Base-by-base conservation (phyloP, 2,113 vertebrate species). In the Calyptomena viridis region DNA sequence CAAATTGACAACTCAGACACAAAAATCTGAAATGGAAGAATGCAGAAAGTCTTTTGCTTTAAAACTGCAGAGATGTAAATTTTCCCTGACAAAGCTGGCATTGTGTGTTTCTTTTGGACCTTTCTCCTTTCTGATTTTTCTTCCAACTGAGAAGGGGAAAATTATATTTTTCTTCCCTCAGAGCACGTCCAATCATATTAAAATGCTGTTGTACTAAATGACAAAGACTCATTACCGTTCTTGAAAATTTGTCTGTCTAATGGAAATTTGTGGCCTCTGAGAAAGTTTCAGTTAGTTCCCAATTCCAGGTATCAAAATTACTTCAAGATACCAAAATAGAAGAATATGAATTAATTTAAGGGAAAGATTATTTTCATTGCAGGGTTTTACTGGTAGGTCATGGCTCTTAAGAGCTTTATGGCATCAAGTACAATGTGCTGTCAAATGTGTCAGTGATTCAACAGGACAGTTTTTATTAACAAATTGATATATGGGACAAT, bases 131-230 rank as follows among this genome's bases (percentile, higher is more conserved):
- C 5, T 76, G 15, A 49, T 76, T 92, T 94, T 93, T 89, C 47
- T 94, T 86, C 64, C 72, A 81, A 0, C 28, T 49, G 60, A 66
- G 74, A 76, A 35, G 18, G 27, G 63, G 53, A 67, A 84, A 92
- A 76, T 31, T 18, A 49, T 76, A 27, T 64, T 86, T 68, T 64
- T 75, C 47, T 72, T 72, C n/a, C 52, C 40, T 49, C 13, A 60
- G 39, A 81, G 52, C 94, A 42, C 76, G 81, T 87, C 87, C 63
- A 93, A 72, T 86, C n/a, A 35, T 74, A 77, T 66, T 84, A 82
- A 96, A 97, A 89, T 93, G 53, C 84, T 64, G 12, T 82, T 88
- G 30, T 22, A 76, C 66, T 87, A 96, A 94, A 96, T 96, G n/a
- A 55, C 83, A 93, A 58, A 90, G 83, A 88, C 42, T 94, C 53